A percentile compares a stretch with the other conserved stretches of the same genome.
Evolutionary conservation across 1,140 invertebrate genomes (phyloP).

Genomic region (Bradynema listronoti): DNA sequence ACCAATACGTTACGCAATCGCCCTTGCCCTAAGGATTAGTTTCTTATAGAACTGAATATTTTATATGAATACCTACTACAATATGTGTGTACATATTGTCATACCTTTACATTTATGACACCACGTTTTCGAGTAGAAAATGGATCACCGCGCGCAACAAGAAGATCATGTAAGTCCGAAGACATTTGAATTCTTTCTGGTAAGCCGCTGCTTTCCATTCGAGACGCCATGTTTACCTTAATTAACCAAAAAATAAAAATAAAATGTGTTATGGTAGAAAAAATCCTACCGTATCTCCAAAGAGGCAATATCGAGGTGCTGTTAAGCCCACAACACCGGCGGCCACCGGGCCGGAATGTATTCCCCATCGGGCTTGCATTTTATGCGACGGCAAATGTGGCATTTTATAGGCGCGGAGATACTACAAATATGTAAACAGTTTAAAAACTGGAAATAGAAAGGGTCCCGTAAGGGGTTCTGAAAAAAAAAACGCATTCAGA

Average conservation of each 20-base stretch:
- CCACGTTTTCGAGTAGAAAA: constrained; percentile 5
- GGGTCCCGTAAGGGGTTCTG: not conserved
- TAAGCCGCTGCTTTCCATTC: constrained; percentile 85
- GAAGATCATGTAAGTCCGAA: constrained; percentile 4
- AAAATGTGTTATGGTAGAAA: not conserved
- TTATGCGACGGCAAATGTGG: not conserved
- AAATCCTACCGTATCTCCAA: constrained; percentile 77
- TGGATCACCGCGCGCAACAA: constrained; percentile 5
- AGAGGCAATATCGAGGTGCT: constrained; percentile 60
- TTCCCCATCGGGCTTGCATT: constrained; percentile 58
- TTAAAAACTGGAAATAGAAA: not conserved
- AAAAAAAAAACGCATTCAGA: not conserved
- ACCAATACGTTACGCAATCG: constrained; percentile 6
- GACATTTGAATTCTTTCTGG: constrained; percentile 30
- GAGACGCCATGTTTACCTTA: constrained; percentile 75
- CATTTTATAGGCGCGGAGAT: constrained; percentile 4
- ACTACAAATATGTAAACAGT: not conserved
- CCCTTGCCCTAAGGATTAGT: constrained; percentile 5
- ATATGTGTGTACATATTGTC: not conserved
- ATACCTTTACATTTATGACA: constrained; percentile 8
- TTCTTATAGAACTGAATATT: not conserved
- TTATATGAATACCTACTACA: not conserved
- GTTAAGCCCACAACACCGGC: constrained; percentile 58
- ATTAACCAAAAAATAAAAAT: not conserved
- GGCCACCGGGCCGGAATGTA: constrained; percentile 54